Evolutionary conservation across 2,113 vertebrate species (phyloP).

Genomic region (Notechis scutatus): DNA sequence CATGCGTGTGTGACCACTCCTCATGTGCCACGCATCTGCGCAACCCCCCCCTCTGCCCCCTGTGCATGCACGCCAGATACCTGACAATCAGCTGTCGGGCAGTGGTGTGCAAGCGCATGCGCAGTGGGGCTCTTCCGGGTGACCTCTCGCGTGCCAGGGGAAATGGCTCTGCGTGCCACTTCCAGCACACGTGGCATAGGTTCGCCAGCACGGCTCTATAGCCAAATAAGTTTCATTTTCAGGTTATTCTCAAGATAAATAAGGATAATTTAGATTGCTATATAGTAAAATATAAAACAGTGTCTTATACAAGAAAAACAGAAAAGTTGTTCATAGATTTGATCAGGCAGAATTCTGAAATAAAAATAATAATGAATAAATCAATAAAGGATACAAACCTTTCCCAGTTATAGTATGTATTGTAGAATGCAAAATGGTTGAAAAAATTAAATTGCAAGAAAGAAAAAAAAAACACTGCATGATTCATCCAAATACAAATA

Average conservation of each 20-base stretch:
- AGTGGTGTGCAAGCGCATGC: too few species aligned
- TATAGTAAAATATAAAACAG: not conserved
- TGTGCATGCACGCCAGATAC: too few species aligned
- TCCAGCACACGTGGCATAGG: too few species aligned
- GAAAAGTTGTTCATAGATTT: not conserved
- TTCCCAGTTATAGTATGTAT: not conserved
- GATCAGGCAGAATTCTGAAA: slow-evolving; percentile 1
- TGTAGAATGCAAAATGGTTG: not conserved
- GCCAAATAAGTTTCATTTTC: not conserved
- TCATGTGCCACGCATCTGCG: too few species aligned
- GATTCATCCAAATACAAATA: not conserved
- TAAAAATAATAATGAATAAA: slow-evolving; percentile 2
- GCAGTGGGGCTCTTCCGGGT: too few species aligned
- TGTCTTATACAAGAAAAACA: not conserved
- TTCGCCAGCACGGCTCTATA: too few species aligned
- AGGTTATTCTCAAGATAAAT: not conserved
- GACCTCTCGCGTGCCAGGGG: too few species aligned
- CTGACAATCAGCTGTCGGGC: too few species aligned
- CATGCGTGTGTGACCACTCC: too few species aligned
- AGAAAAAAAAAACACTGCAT: not conserved
- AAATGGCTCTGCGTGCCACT: too few species aligned
- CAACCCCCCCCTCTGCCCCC: too few species aligned
- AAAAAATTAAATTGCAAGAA: slow-evolving; percentile 20
- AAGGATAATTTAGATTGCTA: not conserved
- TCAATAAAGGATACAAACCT: not conserved